phyloP scores from a whole-genome alignment of 2,113 vertebrate species.

The Silurus glanis region DNA sequence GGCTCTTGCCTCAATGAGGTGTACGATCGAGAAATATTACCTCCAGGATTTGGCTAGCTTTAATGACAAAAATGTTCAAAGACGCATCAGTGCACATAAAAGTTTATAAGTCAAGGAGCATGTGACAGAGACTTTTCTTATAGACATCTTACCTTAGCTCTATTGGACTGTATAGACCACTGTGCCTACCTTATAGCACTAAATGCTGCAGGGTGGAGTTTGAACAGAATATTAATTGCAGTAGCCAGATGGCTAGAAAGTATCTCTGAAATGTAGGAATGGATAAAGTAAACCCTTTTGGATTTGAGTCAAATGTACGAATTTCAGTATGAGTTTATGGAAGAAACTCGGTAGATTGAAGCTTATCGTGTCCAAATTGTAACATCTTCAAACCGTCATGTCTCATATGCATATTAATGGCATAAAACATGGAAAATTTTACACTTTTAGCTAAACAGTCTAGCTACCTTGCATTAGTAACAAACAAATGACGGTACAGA shows the following conservation, averaged over 20 bases:
- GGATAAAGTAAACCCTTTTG: background rate
- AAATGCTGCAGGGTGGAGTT: background rate
- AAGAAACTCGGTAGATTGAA: background rate
- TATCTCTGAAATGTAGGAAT: background rate
- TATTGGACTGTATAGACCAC: conserved; percentile 20
- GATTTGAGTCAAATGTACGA: background rate
- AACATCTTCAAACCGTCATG: background rate
- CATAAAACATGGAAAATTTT: background rate
- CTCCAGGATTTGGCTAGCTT: conserved; percentile 57
- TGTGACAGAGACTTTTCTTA: conserved; percentile 46
- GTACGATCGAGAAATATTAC: conserved; percentile 53
- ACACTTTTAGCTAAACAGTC: background rate
- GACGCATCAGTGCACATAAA: conserved; percentile 69
- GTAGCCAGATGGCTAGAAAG: conserved; percentile 4
- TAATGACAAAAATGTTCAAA: conserved; percentile 63
- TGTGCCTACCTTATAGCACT: background rate
- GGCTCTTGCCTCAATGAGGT: conserved; percentile 48
- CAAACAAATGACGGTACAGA: background rate
- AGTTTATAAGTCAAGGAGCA: conserved; percentile 61
- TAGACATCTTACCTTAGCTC: conserved; percentile 39
- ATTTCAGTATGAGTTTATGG: background rate
- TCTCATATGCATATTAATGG: background rate
- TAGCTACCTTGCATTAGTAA: background rate
- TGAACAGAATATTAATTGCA: conserved; percentile 1
- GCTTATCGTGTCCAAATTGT: background rate